phyloP scores from a whole-genome alignment of 2,797 vertebrate genomes.

The Nyctibius grandis region DNA sequence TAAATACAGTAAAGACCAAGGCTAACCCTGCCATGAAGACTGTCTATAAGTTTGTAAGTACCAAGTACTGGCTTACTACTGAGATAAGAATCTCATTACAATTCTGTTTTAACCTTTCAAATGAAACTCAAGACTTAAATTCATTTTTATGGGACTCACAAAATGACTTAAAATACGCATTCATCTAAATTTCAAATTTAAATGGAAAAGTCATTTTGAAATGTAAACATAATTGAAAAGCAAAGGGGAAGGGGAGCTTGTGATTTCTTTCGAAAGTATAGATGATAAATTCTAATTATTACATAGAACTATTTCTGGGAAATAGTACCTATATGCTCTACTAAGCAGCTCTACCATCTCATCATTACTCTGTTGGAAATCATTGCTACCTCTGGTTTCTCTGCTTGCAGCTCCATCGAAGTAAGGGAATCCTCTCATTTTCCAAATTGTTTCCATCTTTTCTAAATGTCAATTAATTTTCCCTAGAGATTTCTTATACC shows the following conservation, averaged over 20 bases:
- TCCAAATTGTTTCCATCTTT: slow-evolving; percentile 41
- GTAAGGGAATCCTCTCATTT: slow-evolving; percentile 58
- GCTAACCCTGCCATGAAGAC: slow-evolving; percentile 99
- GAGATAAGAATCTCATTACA: slow-evolving; percentile 40
- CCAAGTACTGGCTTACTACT: slow-evolving; percentile 1
- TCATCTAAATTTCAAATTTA: slow-evolving; percentile 29
- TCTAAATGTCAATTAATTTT: slow-evolving; percentile 60
- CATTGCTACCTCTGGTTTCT: slow-evolving; percentile 46
- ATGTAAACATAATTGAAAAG: slow-evolving; percentile 20
- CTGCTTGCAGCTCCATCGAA: slow-evolving; percentile 35
- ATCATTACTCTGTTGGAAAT: slow-evolving; percentile 51
- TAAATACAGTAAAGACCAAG: slow-evolving; percentile 95
- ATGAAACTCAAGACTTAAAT: background rate
- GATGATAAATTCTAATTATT: slow-evolving; percentile 45
- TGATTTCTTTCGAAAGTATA: slow-evolving; percentile 24
- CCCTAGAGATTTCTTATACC: slow-evolving; percentile 47
- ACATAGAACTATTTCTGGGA: background rate
- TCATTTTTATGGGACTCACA: background rate
- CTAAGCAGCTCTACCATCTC: slow-evolving; percentile 54
- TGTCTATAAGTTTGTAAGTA: slow-evolving; percentile 97
- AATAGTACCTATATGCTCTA: background rate
- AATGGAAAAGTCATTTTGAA: slow-evolving; percentile 38
- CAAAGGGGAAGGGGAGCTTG: background rate
- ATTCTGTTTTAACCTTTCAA: slow-evolving; percentile 31
- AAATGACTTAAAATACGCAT: background rate